Evolutionary conservation across 2,113 vertebrate species (phyloP).

Genomic region (Alethe castanea): DNA sequence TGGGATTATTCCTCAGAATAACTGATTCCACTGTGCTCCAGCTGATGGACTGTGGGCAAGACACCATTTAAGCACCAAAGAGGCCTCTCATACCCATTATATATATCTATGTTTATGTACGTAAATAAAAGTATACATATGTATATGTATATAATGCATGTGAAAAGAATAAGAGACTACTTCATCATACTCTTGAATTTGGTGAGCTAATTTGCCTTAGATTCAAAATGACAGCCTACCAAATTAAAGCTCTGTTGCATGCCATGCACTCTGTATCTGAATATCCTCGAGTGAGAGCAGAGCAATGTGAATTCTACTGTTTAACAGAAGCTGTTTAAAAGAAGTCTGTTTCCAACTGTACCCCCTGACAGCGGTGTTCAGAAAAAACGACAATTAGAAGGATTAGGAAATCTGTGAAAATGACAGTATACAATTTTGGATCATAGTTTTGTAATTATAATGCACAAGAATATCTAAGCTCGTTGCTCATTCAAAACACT

Average conservation of each 20-base stretch:
- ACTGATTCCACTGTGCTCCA: not conserved
- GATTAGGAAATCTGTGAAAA: not conserved
- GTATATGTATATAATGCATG: fast-evolving
- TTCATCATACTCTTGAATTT: not conserved
- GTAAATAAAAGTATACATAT: not conserved
- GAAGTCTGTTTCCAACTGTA: not conserved
- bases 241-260: not conserved
- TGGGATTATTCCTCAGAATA: not conserved
- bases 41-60: not conserved
- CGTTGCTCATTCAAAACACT: not conserved
- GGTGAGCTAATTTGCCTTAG: not conserved
- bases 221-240: not conserved
- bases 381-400: not conserved
- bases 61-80: not conserved
- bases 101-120: not conserved
- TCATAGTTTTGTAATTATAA: not conserved
- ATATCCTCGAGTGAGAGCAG: not conserved
- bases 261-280: not conserved
- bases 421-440: not conserved
- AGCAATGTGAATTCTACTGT: not conserved
- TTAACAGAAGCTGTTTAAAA: not conserved
- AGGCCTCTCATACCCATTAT: not conserved
- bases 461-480: not conserved
- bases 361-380: not conserved
- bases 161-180: not conserved